Conservation (phyloP, 2,888 invertebrate species). For the Aelia acuminata region DNA sequence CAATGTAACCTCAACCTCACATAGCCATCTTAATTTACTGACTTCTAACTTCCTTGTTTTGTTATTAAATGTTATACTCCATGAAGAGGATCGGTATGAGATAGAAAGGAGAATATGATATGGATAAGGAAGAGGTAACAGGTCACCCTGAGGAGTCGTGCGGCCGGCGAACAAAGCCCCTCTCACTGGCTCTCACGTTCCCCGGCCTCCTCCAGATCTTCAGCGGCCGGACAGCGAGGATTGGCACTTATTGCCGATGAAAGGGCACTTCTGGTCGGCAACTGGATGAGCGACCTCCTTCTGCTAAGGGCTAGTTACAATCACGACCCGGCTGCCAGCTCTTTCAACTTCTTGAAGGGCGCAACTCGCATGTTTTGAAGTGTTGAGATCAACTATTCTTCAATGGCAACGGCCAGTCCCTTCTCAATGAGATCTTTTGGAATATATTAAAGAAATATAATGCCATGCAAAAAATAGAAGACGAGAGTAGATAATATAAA, state of each 20-base stretch:
- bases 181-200: conserved; percentile 37
- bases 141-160: conserved; percentile 17
- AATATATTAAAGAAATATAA: not conserved
- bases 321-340: not conserved
- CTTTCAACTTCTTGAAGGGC: not conserved
- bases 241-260: conserved; percentile 48
- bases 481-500: no score
- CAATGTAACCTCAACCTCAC: no score
- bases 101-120: conserved; percentile 23
- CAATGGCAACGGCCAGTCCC: not conserved
- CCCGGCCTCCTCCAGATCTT: not conserved
- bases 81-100: not conserved
- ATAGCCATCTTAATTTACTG: no score
- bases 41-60: no score
- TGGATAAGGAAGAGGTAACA: not conserved
- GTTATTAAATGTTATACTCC: not conserved
- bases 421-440: not conserved
- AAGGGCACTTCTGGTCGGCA: conserved; percentile 40
- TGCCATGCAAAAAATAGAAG: no score
- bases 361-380: conserved; percentile 24
- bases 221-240: not conserved
- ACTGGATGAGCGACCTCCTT: conserved; percentile 33
- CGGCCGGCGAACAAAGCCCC: not conserved
- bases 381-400: conserved; percentile 20
- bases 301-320: conserved; percentile 18